Evolutionary conservation across 2,797 vertebrate genomes (phyloP).

Genomic region (Melanotaenia maccullochi): DNA sequence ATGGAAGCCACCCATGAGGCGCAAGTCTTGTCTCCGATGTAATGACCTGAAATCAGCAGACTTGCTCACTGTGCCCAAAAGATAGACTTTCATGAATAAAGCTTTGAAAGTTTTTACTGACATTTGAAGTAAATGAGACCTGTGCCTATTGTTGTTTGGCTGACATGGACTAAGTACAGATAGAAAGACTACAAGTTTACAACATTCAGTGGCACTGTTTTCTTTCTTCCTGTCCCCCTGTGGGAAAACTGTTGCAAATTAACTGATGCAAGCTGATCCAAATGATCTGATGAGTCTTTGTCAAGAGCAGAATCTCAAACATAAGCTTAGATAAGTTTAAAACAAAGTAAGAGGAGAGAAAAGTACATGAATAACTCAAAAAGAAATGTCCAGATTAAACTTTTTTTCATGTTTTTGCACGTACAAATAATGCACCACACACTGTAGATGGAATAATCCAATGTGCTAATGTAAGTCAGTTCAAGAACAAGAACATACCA

Average conservation of each 20-base stretch:
- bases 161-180: not conserved
- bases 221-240: not conserved
- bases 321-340: not conserved
- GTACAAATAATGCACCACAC: not conserved
- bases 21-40: slow-evolving; percentile 44
- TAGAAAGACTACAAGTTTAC: slow-evolving; percentile 32
- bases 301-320: slow-evolving; percentile 3
- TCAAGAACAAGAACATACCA: not conserved
- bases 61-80: slow-evolving; percentile 44
- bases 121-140: slow-evolving; percentile 44
- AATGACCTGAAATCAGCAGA: slow-evolving; percentile 58
- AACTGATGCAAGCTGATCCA: not conserved
- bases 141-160: slow-evolving; percentile 13
- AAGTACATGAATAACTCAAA: not conserved
- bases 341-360: not conserved
- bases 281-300: not conserved
- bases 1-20: slow-evolving; percentile 68
- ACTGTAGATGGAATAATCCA: not conserved
- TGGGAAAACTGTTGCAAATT: not conserved
- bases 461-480: not conserved
- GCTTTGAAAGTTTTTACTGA: slow-evolving; percentile 32
- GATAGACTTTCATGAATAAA: slow-evolving; percentile 27
- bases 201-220: slow-evolving; percentile 4
- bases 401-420: not conserved
- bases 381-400: not conserved